Conservation (phyloP, 2,113 vertebrate genomes). For the Pygoscelis antarcticus region DNA sequence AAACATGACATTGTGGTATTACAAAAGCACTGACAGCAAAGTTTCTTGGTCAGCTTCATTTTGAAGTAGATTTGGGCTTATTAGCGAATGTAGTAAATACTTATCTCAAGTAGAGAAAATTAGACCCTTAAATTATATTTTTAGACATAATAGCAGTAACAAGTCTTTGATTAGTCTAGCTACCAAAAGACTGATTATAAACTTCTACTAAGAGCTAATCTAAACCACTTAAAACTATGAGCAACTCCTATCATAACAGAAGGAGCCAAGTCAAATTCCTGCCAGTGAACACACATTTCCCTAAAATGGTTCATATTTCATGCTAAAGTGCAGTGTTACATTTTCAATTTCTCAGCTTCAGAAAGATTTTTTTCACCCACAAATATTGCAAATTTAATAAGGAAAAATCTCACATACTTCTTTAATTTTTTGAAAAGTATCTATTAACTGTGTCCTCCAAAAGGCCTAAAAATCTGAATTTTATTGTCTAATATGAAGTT, state of each 20-base stretch:
- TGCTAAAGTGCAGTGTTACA: not conserved
- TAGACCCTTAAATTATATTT: not conserved
- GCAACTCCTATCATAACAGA: not conserved
- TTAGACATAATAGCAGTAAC: not conserved
- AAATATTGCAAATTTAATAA: not conserved
- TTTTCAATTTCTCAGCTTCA: not conserved
- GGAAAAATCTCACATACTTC: not conserved
- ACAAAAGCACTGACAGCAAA: not conserved
- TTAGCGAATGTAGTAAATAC: not conserved
- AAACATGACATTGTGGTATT: not conserved
- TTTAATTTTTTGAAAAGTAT: not conserved
- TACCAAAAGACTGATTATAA: not conserved
- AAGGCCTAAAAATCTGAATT: not conserved
- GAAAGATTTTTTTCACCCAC: not conserved
- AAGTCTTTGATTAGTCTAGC: not conserved
- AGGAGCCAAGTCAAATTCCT: not conserved
- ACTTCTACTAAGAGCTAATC: not conserved
- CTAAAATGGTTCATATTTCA: not conserved
- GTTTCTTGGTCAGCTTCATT: not conserved
- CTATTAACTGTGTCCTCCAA: not conserved
- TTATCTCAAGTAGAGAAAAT: not conserved
- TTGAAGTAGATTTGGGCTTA: not conserved
- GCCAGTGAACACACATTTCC: not conserved
- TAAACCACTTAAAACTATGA: not conserved
- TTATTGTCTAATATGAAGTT: not conserved